Conservation (phyloP, 2,888 invertebrate genomes). For the Spodoptera exigua region DNA sequence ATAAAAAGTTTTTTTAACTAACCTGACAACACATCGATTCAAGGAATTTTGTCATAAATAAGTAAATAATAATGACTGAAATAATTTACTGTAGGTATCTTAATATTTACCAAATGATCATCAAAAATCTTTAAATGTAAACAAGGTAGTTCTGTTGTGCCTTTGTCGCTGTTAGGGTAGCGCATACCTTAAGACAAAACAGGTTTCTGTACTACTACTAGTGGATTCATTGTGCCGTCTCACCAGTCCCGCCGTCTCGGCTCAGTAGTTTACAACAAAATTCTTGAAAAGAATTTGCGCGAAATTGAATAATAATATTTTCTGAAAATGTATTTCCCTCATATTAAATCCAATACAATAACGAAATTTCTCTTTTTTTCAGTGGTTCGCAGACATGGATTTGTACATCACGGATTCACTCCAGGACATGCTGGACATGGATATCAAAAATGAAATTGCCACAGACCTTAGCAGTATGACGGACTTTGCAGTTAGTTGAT, state of each 20-base stretch:
- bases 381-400: conserved; percentile 90
- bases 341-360: neutral
- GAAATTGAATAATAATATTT: conserved; percentile 61
- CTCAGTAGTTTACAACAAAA: conserved; percentile 51
- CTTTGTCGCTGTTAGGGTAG: conserved; percentile 65
- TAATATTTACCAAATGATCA: too few species aligned
- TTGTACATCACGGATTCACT: conserved; percentile 92
- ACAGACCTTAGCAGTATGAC: conserved; percentile 93
- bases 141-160: conserved; percentile 56
- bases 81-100: too few species aligned
- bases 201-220: conserved; percentile 83
- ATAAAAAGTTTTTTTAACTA: conserved; percentile 37
- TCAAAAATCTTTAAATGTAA: conserved; percentile 42
- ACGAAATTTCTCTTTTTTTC: conserved; percentile 59
- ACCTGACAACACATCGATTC: conserved; percentile 11
- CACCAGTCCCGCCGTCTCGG: conserved; percentile 67
- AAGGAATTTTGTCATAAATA: neutral
- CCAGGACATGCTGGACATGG: conserved; percentile 97
- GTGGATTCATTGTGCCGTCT: conserved; percentile 80
- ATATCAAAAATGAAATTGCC: conserved; percentile 96
- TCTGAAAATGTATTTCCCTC: conserved; percentile 4
- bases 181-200: conserved; percentile 84
- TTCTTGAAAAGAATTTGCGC: conserved; percentile 69
- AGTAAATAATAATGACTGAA: too few species aligned
- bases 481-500: conserved; percentile 88